Evolutionary conservation across 2,797 vertebrate species (phyloP), one percentile per base, ranked within the genome.

Genomic region (Phoxinus dragarum): DNA sequence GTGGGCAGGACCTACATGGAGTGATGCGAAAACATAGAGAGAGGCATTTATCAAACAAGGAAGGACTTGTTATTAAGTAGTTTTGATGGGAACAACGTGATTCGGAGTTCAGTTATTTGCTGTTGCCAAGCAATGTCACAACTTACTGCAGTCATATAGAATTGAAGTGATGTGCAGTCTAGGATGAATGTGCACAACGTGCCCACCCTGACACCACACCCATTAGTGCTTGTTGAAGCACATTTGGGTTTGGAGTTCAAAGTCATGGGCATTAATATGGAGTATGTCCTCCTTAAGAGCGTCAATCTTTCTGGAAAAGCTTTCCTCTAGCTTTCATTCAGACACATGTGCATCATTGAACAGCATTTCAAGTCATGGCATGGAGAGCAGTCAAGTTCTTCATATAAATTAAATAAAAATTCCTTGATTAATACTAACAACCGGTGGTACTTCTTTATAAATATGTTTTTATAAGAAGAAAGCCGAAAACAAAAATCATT

Each of bases 161-260:
- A 38, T 11, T 73, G 7, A 73, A 64, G 2, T 17, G 54, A 82
- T 42, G 54, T 40, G 75, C 52, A 77, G 75, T 61, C 54, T 61
- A 17, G 36, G 36, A 8, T 40, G 54, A 78, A 42, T 61, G 74
- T 76, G 38, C 54, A 78, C 54, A 19, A 19, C 7, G 14, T 61
- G 23, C 23, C 38, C 75, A 78, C 38, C 56, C 54, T 19, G 75
- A 78, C 38, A 42, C 75, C 75, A 42, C 75, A 78, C 75, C 75
- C 75, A 42, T 42, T n/a, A 10, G 23, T 42, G 75, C 75, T 78
- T 78, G 75, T 78, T 61, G 54, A 78, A 61, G 8, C 75, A 77
- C 36, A 61, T 77, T 61, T 77, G 12, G 14, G 23, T 40, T 42
- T 77, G 54, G 21, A 77, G 36, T 27, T 77, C 34, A 61, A 77